Evolutionary conservation across 2,888 invertebrate species (phyloP).

Genomic region (Digitonthophagus gazella): DNA sequence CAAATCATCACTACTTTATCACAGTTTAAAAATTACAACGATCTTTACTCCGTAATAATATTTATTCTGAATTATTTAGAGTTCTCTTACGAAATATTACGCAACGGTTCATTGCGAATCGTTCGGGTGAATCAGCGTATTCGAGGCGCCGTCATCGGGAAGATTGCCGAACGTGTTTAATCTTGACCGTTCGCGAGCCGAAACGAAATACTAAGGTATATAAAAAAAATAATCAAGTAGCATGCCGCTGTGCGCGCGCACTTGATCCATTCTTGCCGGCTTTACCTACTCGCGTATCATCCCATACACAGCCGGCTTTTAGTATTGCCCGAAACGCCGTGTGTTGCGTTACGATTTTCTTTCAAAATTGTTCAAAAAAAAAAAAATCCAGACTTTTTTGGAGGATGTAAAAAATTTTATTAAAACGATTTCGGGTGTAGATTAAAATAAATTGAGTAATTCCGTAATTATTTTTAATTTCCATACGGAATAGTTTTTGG

Average conservation of each 20-base stretch:
- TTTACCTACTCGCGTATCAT: background rate
- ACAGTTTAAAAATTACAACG: too few species aligned
- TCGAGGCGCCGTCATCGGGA: too few species aligned
- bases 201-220: background rate
- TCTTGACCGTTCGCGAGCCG: background rate
- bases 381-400: too few species aligned
- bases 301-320: background rate
- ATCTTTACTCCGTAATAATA: background rate
- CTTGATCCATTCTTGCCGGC: slow-evolving; percentile 28
- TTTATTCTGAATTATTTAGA: background rate
- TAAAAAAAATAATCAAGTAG: slow-evolving; percentile 13
- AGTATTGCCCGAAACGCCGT: background rate
- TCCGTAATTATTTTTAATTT: too few species aligned
- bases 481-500: too few species aligned
- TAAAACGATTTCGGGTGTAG: too few species aligned
- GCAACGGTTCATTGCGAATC: background rate
- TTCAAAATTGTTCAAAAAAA: too few species aligned
- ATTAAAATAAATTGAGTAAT: too few species aligned
- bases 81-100: background rate
- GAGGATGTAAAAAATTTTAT: too few species aligned
- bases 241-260: slow-evolving; percentile 32
- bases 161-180: background rate
- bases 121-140: background rate
- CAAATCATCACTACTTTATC: too few species aligned
- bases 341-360: background rate